A percentile compares a stretch with the other conserved stretches of the same genome.
Evolutionary conservation across 2,888 invertebrate species (phyloP).

Genomic region (Drosophila neutralis): DNA sequence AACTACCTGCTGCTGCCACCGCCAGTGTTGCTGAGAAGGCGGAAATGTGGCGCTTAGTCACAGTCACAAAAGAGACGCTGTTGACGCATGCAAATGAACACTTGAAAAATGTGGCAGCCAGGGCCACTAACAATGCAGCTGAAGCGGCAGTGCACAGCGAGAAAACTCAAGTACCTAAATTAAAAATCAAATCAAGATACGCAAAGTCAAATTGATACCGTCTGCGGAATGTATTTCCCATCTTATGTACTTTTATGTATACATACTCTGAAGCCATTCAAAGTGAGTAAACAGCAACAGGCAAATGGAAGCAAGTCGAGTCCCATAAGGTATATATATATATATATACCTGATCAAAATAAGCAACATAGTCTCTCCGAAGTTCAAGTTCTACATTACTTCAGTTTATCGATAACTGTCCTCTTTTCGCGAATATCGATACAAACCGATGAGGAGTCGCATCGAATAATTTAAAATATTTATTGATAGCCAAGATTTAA

Average conservation of each 20-base stretch:
- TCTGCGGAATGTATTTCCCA: not conserved
- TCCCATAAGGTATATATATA: not conserved
- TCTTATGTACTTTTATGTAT: not conserved
- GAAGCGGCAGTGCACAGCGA: not conserved
- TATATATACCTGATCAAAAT: not conserved
- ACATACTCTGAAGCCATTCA: not conserved
- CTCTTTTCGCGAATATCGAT: not conserved
- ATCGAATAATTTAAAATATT: not conserved
- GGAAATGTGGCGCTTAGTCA: slow-evolving; percentile 71
- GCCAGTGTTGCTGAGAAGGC: slow-evolving; percentile 51
- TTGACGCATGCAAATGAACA: slow-evolving; percentile 73
- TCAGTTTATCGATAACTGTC: not conserved
- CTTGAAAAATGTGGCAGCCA: slow-evolving; percentile 46
- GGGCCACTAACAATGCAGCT: slow-evolving; percentile 48
- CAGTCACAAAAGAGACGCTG: slow-evolving; percentile 60
- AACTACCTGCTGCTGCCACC: slow-evolving; percentile 14
- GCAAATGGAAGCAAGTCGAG: not conserved
- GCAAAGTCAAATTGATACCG: not conserved
- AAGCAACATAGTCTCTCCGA: not conserved
- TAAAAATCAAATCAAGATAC: not conserved
- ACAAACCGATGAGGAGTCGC: not conserved
- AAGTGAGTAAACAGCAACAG: not conserved
- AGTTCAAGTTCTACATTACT: not conserved
- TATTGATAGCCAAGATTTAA: not conserved
- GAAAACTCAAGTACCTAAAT: not conserved